These are phyloP conservation scores for Hystrix cristata DNA, from an alignment of 2,113 vertebrate species.

Conservation along the genomic window DNA sequence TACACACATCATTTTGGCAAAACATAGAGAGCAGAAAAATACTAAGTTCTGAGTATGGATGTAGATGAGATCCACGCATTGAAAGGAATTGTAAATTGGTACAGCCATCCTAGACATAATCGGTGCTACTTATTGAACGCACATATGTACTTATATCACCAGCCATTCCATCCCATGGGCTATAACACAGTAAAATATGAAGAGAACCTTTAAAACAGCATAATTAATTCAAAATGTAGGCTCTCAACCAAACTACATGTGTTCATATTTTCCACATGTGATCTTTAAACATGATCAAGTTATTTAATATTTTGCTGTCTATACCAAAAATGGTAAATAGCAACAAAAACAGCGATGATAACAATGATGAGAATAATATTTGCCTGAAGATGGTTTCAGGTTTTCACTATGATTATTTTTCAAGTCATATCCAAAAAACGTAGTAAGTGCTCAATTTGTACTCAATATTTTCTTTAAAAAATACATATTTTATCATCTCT, in stretches of 20 bases:
- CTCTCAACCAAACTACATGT: background rate
- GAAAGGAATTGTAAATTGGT: background rate
- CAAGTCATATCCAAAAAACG: background rate
- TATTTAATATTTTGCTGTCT: background rate
- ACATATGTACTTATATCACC: accelerated
- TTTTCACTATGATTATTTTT: background rate
- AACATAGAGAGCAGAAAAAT: background rate
- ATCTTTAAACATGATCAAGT: background rate
- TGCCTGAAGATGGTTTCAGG: accelerated
- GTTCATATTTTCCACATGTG: background rate
- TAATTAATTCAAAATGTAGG: background rate
- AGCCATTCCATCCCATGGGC: background rate
- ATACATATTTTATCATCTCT: background rate
- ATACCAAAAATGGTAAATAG: background rate
- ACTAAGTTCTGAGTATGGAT: background rate
- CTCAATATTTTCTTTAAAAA: background rate
- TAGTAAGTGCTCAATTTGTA: background rate
- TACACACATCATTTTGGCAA: background rate
- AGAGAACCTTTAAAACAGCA: background rate
- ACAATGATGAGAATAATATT: background rate
- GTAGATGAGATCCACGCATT: background rate
- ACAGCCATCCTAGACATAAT: background rate
- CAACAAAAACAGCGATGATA: background rate
- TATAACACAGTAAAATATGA: background rate
- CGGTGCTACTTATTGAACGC: background rate